Conservation (phyloP, 2,797 vertebrate species). For the Enoplosus armatus region DNA sequence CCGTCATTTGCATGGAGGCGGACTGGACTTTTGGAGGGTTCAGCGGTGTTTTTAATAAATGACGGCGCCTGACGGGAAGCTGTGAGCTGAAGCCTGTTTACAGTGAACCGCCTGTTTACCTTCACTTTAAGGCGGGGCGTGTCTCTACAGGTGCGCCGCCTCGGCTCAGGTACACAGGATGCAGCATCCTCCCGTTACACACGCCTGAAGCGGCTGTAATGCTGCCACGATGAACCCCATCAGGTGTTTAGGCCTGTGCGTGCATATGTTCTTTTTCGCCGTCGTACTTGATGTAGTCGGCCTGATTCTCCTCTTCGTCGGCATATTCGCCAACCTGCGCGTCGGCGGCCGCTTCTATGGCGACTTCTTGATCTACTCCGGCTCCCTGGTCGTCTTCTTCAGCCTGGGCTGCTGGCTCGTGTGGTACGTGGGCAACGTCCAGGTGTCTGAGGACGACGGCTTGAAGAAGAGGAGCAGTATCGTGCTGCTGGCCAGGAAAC, state of each 20-base stretch:
- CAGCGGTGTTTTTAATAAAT: neutral
- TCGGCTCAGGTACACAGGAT: slow-evolving; percentile 37
- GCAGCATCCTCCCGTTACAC: slow-evolving; percentile 58
- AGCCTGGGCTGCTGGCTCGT: slow-evolving; percentile 84
- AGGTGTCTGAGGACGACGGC: slow-evolving; percentile 47
- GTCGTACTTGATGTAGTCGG: slow-evolving; percentile 76
- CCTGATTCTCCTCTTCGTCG: slow-evolving; percentile 78
- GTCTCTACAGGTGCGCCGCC: slow-evolving; percentile 52
- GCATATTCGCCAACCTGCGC: slow-evolving; percentile 81
- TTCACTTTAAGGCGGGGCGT: slow-evolving; percentile 39
- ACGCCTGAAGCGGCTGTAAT: accelerated
- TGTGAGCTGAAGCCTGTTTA: too few relatives aligned
- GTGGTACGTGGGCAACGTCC: slow-evolving; percentile 87
- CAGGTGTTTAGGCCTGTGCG: slow-evolving; percentile 70
- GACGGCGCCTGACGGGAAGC: too few relatives aligned
- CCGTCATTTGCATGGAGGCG: slow-evolving; percentile 23
- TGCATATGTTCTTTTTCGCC: slow-evolving; percentile 71
- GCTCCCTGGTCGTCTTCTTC: slow-evolving; percentile 81
- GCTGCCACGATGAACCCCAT: slow-evolving; percentile 16
- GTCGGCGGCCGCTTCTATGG: slow-evolving; percentile 79
- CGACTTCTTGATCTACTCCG: slow-evolving; percentile 87
- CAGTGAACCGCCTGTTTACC: slow-evolving; percentile 3
- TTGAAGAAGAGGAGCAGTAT: slow-evolving; percentile 50
- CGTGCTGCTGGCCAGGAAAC: slow-evolving; percentile 71
- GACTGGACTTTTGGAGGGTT: too few relatives aligned